Percentiles rank a stretch among this genome's conserved stretches.
Evolutionary conservation across 2,888 invertebrate species (phyloP).

Genomic region (Norana najaformis): DNA sequence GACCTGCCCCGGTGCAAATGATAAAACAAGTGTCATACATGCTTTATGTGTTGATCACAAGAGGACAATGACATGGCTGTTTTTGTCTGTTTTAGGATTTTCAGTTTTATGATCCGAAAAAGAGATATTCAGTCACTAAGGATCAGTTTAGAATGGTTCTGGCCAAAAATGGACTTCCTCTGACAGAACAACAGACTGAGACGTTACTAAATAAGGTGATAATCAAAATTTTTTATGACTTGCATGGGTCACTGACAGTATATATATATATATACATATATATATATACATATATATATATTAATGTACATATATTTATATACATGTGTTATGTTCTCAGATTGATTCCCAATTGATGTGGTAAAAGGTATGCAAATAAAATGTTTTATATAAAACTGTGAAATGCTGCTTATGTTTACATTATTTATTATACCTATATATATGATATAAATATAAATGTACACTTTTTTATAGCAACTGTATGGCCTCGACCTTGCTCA

Average conservation of each 20-base stretch:
- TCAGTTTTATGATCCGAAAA: not conserved
- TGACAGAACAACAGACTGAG: constrained; percentile 58
- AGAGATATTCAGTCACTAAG: constrained; percentile 48
- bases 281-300: too few relatives aligned
- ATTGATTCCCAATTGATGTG: too few relatives aligned
- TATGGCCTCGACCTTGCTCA: too few relatives aligned
- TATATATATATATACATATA: not conserved
- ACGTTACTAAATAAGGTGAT: constrained; percentile 57
- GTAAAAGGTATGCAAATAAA: too few relatives aligned
- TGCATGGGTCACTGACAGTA: not conserved
- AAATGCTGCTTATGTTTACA: too few relatives aligned
- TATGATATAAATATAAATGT: too few relatives aligned
- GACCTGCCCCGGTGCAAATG: not conserved
- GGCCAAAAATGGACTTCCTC: constrained; percentile 55
- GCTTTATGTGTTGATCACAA: not conserved
- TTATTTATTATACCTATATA: too few relatives aligned
- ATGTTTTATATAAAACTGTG: too few relatives aligned
- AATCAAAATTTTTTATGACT: not conserved
- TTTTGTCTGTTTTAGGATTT: not conserved
- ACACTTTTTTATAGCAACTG: too few relatives aligned
- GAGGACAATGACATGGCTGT: not conserved
- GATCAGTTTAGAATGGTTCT: constrained; percentile 59
- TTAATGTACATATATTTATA: too few relatives aligned
- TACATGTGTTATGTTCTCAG: too few relatives aligned
- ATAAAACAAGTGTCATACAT: not conserved